Percentiles rank a stretch among this genome's conserved stretches.
Evolutionary conservation across 2,113 vertebrate species (phyloP).

Genomic region (Pelecanoides urinatrix): DNA sequence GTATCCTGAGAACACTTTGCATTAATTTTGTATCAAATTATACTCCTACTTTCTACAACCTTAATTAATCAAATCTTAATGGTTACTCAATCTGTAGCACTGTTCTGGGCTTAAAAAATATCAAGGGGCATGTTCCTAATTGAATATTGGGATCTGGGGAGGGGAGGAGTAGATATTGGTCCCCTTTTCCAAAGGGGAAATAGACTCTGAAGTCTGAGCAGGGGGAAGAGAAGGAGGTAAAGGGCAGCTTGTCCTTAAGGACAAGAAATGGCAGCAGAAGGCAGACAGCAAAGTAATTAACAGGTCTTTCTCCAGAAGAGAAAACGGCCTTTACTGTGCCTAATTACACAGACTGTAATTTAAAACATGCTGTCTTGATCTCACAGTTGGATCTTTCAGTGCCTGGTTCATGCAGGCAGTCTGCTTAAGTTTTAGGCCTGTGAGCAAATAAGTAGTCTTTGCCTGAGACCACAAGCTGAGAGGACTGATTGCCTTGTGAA

Average conservation of each 20-base stretch:
- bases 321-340: neutral
- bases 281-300: slow-evolving; percentile 22
- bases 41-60: neutral
- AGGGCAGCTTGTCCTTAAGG: neutral
- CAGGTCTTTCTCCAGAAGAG: neutral
- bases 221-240: neutral
- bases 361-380: neutral
- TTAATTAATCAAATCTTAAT: slow-evolving; percentile 52
- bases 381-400: neutral
- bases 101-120: neutral
- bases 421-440: neutral
- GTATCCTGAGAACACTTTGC: slow-evolving; percentile 11
- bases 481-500: neutral
- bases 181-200: neutral
- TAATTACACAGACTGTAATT: slow-evolving; percentile 3
- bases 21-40: slow-evolving; percentile 52
- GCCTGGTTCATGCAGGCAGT: neutral
- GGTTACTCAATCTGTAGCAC: neutral
- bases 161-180: neutral
- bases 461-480: neutral
- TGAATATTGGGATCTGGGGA: neutral
- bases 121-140: neutral
- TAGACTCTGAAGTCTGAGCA: neutral
- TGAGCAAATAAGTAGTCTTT: neutral
- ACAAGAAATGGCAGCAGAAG: neutral